Conservation (phyloP, 2,888 invertebrate genomes). For the Eucriotettix oculatus region DNA sequence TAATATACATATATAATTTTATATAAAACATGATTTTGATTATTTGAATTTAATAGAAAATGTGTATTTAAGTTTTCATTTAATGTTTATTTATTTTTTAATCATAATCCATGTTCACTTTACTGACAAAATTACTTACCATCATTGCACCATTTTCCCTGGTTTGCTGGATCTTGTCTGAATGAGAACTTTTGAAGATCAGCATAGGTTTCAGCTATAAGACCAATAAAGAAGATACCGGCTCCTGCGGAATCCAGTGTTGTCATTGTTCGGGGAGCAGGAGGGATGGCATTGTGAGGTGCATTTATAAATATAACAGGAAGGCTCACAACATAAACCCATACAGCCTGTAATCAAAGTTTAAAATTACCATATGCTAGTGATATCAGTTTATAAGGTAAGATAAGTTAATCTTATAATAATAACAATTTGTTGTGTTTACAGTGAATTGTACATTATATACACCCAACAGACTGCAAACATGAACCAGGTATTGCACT, state of each 20-base stretch:
- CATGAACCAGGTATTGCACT: no score
- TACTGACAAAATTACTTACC: slow-evolving; percentile 31
- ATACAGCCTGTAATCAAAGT: slow-evolving; percentile 48
- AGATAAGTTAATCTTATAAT: not conserved
- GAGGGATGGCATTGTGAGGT: slow-evolving; percentile 56
- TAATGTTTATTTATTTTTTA: no score
- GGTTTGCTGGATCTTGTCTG: slow-evolving; percentile 71
- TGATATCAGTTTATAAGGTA: not conserved
- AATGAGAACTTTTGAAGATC: slow-evolving; percentile 87
- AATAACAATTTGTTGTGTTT: no score
- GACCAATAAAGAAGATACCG: slow-evolving; percentile 66
- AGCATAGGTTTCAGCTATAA: slow-evolving; percentile 76
- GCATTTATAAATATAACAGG: slow-evolving; percentile 86
- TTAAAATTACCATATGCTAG: not conserved
- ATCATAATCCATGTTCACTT: no score
- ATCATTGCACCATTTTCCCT: slow-evolving; percentile 85
- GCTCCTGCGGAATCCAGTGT: slow-evolving; percentile 74
- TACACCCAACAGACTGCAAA: no score
- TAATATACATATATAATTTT: no score
- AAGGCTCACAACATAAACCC: slow-evolving; percentile 82
- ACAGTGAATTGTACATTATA: no score
- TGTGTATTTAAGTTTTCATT: no score
- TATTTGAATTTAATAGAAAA: no score
- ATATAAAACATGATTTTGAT: no score
- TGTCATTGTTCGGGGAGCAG: slow-evolving; percentile 52